Evolutionary conservation across 30 jellyfish, hydroid and myxozoan species (phyloP), one percentile per base, ranked within the genome.

Genomic region (Aurelia sp.): DNA sequence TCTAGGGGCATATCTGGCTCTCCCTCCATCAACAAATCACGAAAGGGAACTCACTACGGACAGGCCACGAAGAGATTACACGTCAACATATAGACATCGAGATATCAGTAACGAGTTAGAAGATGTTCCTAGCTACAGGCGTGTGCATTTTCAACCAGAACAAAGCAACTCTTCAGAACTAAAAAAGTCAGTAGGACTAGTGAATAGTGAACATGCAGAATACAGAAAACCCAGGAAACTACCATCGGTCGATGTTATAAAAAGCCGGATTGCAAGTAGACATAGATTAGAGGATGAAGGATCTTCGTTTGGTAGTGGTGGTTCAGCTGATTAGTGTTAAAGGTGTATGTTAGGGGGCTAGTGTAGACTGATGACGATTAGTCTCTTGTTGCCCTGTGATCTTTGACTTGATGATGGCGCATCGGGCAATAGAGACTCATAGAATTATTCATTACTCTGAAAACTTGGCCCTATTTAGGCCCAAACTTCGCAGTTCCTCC

Each of bases 261-360:
- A 86, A 62, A 88, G 93, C 68, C 83, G 98, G 11, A 53, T 93
- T 37, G 68, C 86, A 19, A 82, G 92, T 27, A 74, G 98, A 59
- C 96, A 93, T 70, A 83, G 74, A 20, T 76, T 93, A 31, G 97
- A 93, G 79, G 98, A 93, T 21, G 98, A 87, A 23, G 97, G 98
- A 1, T 93, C 98, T 62, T 93, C 98, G 37, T 88, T 88, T 80
- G 98, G 97, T 18, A 86, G 98, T 40, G 96, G 98, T 55, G 98
- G 93, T 1, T 88, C 96, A 11, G 92, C 82, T 8, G 96, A 88
- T 27, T 87, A 58, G 51, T 18, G 2, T 19, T 5, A 0, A 15
- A 52, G 17, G 61, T 10, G 4, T 33, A 18, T 23, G 11, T 6
- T 20, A 5, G 50, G 4, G 50, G 2, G 33, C 33, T 0, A 0